phyloP scores from a whole-genome alignment of 2,888 invertebrate species.

The Nasonovia ribisnigri region DNA sequence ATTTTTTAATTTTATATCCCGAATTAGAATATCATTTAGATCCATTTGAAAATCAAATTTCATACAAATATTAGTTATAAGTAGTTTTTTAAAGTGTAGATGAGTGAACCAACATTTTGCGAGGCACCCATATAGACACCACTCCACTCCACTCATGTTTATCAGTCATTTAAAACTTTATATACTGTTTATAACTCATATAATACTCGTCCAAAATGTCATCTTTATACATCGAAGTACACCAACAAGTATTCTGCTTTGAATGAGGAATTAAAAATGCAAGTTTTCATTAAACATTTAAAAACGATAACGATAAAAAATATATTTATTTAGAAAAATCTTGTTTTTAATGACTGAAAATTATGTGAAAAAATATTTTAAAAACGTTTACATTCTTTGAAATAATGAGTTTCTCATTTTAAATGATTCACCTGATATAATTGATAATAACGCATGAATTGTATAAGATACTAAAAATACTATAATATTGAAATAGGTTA shows the following conservation, averaged over 20 bases:
- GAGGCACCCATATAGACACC: neutral
- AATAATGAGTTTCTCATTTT: neutral
- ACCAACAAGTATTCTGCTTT: neutral
- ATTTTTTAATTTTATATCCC: neutral
- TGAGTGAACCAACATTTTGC: neutral
- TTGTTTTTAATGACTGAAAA: neutral
- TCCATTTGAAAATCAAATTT: neutral
- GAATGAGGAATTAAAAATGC: neutral
- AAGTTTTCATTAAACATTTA: neutral
- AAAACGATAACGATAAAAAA: neutral
- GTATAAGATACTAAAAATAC: too few relatives aligned
- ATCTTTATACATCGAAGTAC: neutral
- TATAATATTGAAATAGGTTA: neutral
- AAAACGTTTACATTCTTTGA: neutral
- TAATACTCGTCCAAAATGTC: neutral
- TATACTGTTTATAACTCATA: neutral
- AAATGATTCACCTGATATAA: neutral
- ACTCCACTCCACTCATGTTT: neutral
- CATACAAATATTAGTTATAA: neutral
- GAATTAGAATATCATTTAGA: neutral
- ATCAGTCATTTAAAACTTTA: neutral
- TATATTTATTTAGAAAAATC: neutral
- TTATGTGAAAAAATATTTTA: neutral
- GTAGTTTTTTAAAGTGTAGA: neutral
- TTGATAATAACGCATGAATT: neutral